Evolutionary conservation across 2,888 invertebrate species (phyloP).

Genomic region (Neoaliturus tenellus): DNA sequence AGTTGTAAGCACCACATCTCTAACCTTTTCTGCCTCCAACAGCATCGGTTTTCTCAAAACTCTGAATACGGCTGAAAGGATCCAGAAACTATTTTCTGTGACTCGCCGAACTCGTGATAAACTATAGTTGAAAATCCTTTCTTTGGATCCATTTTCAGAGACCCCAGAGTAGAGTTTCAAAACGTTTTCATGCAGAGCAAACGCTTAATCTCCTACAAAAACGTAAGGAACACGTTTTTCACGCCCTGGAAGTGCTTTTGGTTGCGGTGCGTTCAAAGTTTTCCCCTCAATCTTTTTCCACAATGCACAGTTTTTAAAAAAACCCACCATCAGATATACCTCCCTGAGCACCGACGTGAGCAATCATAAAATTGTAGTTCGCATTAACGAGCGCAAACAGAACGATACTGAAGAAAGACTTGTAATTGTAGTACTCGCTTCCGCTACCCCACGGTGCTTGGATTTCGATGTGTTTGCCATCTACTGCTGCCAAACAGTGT

Average conservation of each 20-base stretch:
- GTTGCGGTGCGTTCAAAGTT: slow-evolving; percentile 62
- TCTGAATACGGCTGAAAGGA: slow-evolving; percentile 61
- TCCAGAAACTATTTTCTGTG: slow-evolving; percentile 67
- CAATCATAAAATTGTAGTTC: slow-evolving; percentile 70
- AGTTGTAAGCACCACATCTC: slow-evolving; percentile 62
- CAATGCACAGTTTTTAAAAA: slow-evolving; percentile 65
- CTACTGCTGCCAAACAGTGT: slow-evolving; percentile 22
- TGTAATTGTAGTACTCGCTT: slow-evolving; percentile 55
- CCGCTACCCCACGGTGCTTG: slow-evolving; percentile 33
- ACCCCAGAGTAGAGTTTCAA: slow-evolving; percentile 65
- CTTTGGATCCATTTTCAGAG: slow-evolving; percentile 57
- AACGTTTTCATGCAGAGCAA: slow-evolving; percentile 61
- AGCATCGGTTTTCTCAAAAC: slow-evolving; percentile 65
- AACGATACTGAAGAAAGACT: slow-evolving; percentile 60
- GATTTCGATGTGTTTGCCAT: slow-evolving; percentile 32
- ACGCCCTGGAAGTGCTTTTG: slow-evolving; percentile 60
- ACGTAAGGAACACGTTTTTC: slow-evolving; percentile 64
- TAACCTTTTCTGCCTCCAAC: slow-evolving; percentile 64
- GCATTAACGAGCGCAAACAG: slow-evolving; percentile 71
- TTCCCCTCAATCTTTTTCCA: slow-evolving; percentile 65
- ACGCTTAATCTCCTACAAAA: slow-evolving; percentile 66
- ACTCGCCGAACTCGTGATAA: slow-evolving; percentile 65
- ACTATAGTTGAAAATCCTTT: slow-evolving; percentile 68
- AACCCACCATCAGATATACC: slow-evolving; percentile 69
- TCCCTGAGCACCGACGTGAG: slow-evolving; percentile 69